Percentiles rank a stretch among this genome's conserved stretches.
phyloP scores from a whole-genome alignment of 2,797 vertebrate genomes.

The Silurus lanzhouensis region DNA sequence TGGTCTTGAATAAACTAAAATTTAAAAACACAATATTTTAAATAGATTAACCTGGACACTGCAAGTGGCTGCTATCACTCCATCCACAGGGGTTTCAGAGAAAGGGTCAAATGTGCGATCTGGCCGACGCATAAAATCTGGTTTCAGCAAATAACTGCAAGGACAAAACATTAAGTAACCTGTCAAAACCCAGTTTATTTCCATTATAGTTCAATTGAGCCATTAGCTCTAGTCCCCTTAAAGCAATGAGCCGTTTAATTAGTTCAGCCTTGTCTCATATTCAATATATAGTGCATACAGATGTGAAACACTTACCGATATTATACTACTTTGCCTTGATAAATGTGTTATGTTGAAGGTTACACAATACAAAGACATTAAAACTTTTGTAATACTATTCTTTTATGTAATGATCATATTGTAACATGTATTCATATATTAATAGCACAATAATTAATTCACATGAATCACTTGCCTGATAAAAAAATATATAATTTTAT shows the following conservation, averaged over 20 bases:
- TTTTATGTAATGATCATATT: too few relatives aligned
- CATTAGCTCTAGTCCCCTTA: conserved; percentile 39
- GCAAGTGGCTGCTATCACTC: conserved; percentile 96
- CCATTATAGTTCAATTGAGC: conserved; percentile 9
- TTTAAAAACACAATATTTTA: not conserved
- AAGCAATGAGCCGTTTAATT: conserved; percentile 44
- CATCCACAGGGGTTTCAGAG: conserved; percentile 96
- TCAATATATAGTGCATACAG: conserved; percentile 33
- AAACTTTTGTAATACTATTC: too few relatives aligned
- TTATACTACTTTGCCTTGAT: conserved; percentile 30
- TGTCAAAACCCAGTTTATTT: conserved; percentile 18
- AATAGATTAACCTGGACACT: conserved; percentile 86
- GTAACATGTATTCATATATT: too few relatives aligned
- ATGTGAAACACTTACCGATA: conserved; percentile 26
- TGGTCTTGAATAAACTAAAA: not conserved
- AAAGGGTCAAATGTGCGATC: conserved; percentile 97
- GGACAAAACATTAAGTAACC: conserved; percentile 6
- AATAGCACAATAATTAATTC: too few relatives aligned
- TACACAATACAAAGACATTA: conserved; percentile 1
- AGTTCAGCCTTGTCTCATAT: conserved; percentile 32
- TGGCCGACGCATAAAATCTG: conserved; percentile 96
- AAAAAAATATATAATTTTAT: too few relatives aligned
- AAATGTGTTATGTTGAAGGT: conserved; percentile 35
- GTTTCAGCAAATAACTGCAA: conserved; percentile 84
- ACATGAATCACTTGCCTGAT: too few relatives aligned